Evolutionary conservation across 2,888 invertebrate genomes (phyloP), one percentile per base, ranked within the genome.

Genomic region (Drosophila neotestacea): DNA sequence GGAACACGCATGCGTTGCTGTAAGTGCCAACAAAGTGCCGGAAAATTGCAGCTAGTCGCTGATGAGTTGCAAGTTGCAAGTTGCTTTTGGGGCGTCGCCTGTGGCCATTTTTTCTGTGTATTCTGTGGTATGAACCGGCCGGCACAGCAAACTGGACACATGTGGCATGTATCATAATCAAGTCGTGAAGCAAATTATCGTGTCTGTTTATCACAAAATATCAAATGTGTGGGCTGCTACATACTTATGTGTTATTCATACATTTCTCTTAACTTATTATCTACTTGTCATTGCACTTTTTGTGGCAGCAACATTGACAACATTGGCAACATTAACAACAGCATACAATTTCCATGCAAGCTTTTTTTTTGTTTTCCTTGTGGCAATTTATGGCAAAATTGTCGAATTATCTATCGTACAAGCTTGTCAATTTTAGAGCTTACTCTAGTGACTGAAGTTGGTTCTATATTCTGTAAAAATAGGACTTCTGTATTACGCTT

Each of bases 1-100:
- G 41, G 36, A 73, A 86, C 87, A 83, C 87, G 81, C 87, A 75
- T 60, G 70, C 60, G 56, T 61, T 39, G 88, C 65, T 83, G 71
- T 85, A 82, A 81, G 67, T 85, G 82, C 77, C 82, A 88, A 32
- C 70, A 65, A 83, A 85, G 55, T 83, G 83, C 83, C 83, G 83
- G 83, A 83, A 83, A 83, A 83, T 82, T 60, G 68, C 61, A 52
- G 42, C 39, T 10, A 48, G 41, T 41, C 50, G 70, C 67, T 79
- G 83, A 81, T 82, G 81, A 82, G 83, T 82, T 82, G 76, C 60
- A 55, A 50, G 42, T 50, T 39, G 59, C 48, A 55, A 50, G 42
- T 50, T 39, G 59, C 48, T 47, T 59, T 46, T 34, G 66, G 66
- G 77, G 77, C 77, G 74, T 75, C 51, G 77, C 72, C 62, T 67